A percentile compares a stretch with the other conserved stretches of the same genome.
phyloP scores from a whole-genome alignment of 2,113 vertebrate species.

The Tor tambroides region DNA sequence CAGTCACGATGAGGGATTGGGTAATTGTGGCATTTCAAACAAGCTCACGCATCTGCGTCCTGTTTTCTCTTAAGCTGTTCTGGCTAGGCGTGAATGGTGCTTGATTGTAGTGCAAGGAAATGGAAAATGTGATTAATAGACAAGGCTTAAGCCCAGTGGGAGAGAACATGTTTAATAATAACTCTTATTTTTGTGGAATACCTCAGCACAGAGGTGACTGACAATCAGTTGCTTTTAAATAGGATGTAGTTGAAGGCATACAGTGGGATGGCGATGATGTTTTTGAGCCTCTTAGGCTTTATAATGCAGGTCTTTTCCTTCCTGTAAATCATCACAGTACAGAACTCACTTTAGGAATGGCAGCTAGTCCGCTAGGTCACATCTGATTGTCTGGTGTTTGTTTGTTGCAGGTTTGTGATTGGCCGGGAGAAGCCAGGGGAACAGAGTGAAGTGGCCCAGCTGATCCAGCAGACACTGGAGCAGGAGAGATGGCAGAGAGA shows the following conservation, averaged over 20 bases:
- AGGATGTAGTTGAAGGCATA: background rate
- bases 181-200: background rate
- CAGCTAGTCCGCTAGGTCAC: background rate
- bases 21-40: background rate
- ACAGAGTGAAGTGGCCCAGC: slow-evolving; percentile 96
- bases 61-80: background rate
- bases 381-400: slow-evolving; percentile 31
- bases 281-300: background rate
- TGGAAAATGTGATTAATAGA: slow-evolving; percentile 19
- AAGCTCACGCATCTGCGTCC: background rate
- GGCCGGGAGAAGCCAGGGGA: slow-evolving; percentile 95
- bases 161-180: slow-evolving; percentile 10
- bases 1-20: background rate
- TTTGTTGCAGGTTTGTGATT: slow-evolving; percentile 88
- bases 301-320: background rate
- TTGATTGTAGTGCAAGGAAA: background rate
- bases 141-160: background rate
- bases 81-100: background rate
- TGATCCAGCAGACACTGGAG: slow-evolving; percentile 97
- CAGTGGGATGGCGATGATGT: background rate
- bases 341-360: background rate
- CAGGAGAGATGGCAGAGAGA: slow-evolving; percentile 97
- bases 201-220: background rate
- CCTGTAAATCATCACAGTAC: background rate
- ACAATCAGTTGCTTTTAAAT: background rate